Base-by-base conservation (phyloP, 1,140 invertebrate genomes). In the Tyrophagus putrescentiae region DNA sequence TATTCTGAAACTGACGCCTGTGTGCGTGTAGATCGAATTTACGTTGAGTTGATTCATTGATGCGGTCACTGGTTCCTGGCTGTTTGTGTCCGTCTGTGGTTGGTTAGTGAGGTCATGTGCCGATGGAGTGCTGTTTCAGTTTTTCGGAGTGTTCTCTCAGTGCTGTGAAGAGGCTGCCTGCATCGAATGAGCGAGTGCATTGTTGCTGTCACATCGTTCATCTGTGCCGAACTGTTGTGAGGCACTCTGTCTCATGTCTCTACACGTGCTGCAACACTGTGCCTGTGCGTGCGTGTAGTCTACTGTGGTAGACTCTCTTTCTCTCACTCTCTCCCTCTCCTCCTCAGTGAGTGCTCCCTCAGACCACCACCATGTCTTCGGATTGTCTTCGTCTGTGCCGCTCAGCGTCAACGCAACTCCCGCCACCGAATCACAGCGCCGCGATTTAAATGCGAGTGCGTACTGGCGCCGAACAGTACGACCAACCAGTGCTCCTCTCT, bases 131-230 rank as follows among this genome's bases (percentile, higher is more conserved):
- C n/a, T n/a, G n/a, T n/a, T n/a, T n/a, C n/a, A n/a, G n/a, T n/a
- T n/a, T n/a, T n/a, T n/a, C n/a, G n/a, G n/a, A n/a, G n/a, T n/a
- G n/a, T n/a, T n/a, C n/a, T n/a, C n/a, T n/a, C n/a, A n/a, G n/a
- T n/a, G n/a, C n/a, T n/a, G n/a, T n/a, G n/a, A n/a, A n/a, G n/a
- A n/a, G n/a, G n/a, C n/a, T n/a, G n/a, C n/a, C n/a, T n/a, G n/a
- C n/a, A n/a, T n/a, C n/a, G n/a, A n/a, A 39, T 39, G 36, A 13
- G 36, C 36, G 36, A 13, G 36, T 21, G 36, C 36, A 48, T 48
- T 48, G 45, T 48, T 48, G 45, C 45, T 48, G 45, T 48, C 45
- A 48, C 45, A 48, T 48, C 45, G 18, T 48, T 48, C 45, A 48
- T 48, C 7, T 48, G 13, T 39, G 36, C 36, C 21, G 36, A 21